A percentile compares a stretch with the other conserved stretches of the same genome.
Conservation (phyloP, 2,113 vertebrate genomes). For the Nothocercus nigrocapillus region DNA sequence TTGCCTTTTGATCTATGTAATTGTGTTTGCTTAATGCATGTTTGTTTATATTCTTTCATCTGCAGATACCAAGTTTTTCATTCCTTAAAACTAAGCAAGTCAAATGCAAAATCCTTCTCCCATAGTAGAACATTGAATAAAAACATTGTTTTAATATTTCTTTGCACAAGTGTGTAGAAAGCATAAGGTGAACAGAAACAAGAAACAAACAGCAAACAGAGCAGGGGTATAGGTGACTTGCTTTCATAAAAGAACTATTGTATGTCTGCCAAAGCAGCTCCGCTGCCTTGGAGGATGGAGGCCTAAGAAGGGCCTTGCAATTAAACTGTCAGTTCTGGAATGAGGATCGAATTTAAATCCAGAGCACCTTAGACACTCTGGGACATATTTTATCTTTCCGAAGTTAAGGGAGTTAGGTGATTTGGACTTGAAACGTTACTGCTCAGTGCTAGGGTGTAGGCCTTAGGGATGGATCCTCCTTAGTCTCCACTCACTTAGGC, state of each 20-base stretch:
- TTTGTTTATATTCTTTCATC: not conserved
- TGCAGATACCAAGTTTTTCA: not conserved
- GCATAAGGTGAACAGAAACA: not conserved
- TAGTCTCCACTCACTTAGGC: not conserved
- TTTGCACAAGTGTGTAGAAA: not conserved
- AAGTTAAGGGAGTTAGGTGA: not conserved
- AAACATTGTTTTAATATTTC: not conserved
- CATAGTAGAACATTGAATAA: not conserved
- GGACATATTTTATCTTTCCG: not conserved
- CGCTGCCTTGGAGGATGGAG: slow-evolving; percentile 4
- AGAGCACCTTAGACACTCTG: not conserved
- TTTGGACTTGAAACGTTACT: not conserved
- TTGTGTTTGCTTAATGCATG: not conserved
- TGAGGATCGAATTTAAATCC: slow-evolving; percentile 57
- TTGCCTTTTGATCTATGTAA: not conserved
- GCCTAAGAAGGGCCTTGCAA: slow-evolving; percentile 5
- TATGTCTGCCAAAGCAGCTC: slow-evolving; percentile 51
- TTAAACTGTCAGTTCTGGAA: slow-evolving; percentile 43
- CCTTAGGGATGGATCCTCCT: not conserved
- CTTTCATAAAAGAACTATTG: slow-evolving; percentile 38
- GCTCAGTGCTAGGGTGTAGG: not conserved
- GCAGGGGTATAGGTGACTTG: not conserved
- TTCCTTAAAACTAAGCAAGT: not conserved
- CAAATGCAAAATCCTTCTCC: not conserved
- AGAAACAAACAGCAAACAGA: not conserved